Base-by-base conservation (phyloP, 2,888 invertebrate genomes). In the Gymnocheta viridis region DNA sequence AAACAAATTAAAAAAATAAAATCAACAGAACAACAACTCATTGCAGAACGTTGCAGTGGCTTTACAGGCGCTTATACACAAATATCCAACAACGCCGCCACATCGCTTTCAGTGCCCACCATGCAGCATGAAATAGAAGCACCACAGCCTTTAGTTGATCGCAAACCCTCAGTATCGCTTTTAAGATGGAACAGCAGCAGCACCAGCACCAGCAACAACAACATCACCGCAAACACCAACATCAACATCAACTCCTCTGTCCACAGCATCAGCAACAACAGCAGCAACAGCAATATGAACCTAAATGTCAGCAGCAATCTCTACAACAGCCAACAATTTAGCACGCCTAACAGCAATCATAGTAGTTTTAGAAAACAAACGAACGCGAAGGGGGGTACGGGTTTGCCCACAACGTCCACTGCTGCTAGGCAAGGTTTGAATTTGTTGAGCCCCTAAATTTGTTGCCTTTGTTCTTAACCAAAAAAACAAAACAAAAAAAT, bases 21-120 rank as follows among this genome's bases (percentile, higher is more conserved):
- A 72, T 47, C 86, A 87, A 86, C 87, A 88, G 93, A 93, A 82
- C 93, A 95, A 95, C 44, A 95, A 92, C 93, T 95, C 88, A 89
- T 93, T 93, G 82, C 94, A 95, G 95, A 95, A 92, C 93, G 95
- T 93, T 95, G 95, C 93, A 95, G 95, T 89, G 95, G 95, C 89
- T 88, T 91, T 90, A 93, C 95, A 88, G 93, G 93, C 88, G 89
- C 90, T 82, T 86, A 87, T 87, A 89, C 88, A 83, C 89, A 88
- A 81, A 82, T 85, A 54, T 85, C 86, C 86, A 89, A 87, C 88
- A 89, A 87, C 81, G 76, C 84, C 41, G 92, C 92, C 82, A 89
- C 91, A 72, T 67, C 82, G 90, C 91, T 91, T 89, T 92, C 92
- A 87, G 89, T 91, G 89, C 93, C 94, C 89, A 92, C 93, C 86